phyloP scores from a whole-genome alignment of 1,140 invertebrate species.

The Dermatophagoides farinae region DNA sequence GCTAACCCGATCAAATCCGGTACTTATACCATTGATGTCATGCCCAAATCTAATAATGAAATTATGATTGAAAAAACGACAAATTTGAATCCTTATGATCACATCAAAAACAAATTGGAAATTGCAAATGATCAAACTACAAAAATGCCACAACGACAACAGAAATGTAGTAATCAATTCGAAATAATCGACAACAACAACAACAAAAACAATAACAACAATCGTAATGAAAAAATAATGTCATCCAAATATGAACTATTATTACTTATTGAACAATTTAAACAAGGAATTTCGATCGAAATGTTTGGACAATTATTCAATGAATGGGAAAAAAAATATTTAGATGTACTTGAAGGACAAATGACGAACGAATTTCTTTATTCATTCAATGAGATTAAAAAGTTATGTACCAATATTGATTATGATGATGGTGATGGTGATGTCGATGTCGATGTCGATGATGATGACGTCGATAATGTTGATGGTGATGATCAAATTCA shows the following conservation, averaged over 20 bases:
- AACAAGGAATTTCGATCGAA: constrained; percentile 3
- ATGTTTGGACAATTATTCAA: background rate
- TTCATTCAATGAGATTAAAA: constrained; percentile 5
- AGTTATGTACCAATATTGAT: background rate
- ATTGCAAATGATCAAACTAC: too few species aligned
- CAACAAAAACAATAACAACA: too few species aligned
- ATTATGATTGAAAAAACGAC: too few species aligned
- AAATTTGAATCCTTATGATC: background rate
- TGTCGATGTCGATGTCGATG: background rate
- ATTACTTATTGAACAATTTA: constrained; percentile 6
- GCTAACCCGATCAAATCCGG: too few species aligned
- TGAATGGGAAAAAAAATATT: constrained; percentile 1
- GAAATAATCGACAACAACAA: background rate
- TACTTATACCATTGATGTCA: too few species aligned
- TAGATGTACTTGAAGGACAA: background rate
- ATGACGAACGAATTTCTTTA: constrained; percentile 4
- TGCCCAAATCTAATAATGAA: too few species aligned
- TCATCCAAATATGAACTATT: constrained; percentile 2
- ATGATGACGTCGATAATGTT: background rate
- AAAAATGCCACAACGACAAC: background rate
- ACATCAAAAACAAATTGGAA: background rate
- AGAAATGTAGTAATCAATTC: background rate
- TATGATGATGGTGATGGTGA: background rate
- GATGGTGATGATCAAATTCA: background rate
- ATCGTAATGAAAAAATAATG: background rate